Conservation (phyloP, 2,797 vertebrate genomes). For the Yasuhikotakia modesta region DNA sequence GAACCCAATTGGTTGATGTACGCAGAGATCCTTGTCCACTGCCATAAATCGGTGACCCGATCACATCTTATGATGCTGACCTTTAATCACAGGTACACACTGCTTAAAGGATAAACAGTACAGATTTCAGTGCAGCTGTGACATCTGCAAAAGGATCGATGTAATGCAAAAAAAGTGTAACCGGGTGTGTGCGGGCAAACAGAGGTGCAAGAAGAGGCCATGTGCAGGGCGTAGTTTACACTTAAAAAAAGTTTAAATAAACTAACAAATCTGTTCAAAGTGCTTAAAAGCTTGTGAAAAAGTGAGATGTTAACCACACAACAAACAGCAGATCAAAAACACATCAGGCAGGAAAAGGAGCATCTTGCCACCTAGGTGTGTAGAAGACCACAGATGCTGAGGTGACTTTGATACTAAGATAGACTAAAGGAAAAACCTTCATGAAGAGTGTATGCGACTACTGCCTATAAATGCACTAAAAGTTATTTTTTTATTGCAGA, state of each 20-base stretch:
- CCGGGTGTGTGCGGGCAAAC: constrained; percentile 44
- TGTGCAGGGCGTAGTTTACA: constrained; percentile 76
- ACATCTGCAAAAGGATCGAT: constrained; percentile 13
- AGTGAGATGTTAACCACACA: constrained; percentile 55
- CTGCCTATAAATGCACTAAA: background rate
- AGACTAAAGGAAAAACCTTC: background rate
- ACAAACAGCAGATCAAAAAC: constrained; percentile 55
- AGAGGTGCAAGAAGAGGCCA: constrained; percentile 73
- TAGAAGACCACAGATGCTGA: background rate
- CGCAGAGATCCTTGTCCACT: background rate
- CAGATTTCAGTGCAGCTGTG: constrained; percentile 11
- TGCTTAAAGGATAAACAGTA: background rate
- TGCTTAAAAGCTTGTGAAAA: constrained; percentile 51
- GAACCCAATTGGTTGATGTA: background rate
- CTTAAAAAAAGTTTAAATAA: constrained; percentile 65
- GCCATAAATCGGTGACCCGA: background rate
- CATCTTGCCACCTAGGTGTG: background rate
- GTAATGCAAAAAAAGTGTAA: constrained; percentile 10
- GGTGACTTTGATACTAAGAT: constrained; percentile 13
- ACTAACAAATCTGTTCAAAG: constrained; percentile 64
- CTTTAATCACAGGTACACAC: background rate
- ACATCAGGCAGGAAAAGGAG: constrained; percentile 27
- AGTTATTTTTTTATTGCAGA: background rate
- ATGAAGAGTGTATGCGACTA: background rate
- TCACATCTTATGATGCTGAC: background rate